Evolutionary conservation across 2,888 invertebrate species (phyloP), one percentile per base, ranked within the genome.

Genomic region (Dusona sp.): DNA sequence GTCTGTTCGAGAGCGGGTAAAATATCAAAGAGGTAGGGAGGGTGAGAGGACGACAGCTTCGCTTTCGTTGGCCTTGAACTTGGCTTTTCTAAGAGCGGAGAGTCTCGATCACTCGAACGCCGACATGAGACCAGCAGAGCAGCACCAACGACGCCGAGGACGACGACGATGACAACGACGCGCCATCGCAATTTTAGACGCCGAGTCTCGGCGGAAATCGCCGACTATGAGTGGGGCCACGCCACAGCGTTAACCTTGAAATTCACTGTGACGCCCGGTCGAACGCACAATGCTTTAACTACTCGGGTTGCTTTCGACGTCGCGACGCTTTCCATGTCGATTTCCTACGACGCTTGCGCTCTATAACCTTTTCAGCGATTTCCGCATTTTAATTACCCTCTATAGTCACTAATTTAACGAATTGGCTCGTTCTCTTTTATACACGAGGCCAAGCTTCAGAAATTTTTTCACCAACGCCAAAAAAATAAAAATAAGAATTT

Each of bases 11-110:
- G 79, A 79, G 79, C 74, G 80, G 79, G 51, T 74, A 72, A 61
- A 84, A 84, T 82, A 87, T 79, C 48, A 57, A 70, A 65, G 72
- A 77, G 64, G 29, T 36, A 64, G 74, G 36, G 36, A 45, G 77
- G 45, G 38, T 65, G 61, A 25, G 65, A 80, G 57, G 82, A 82
- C 68, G 79, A 85, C 82, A 72, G 75, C 90, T 91, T 91, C 89
- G 51, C 75, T 83, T 61, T 86, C 13, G 91, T 89, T 91, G 91
- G 92, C 93, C 93, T 93, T 94, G 94, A 94, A 93, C 93, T 94
- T 94, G 94, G 92, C 92, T 93, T 93, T 93, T 91, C 91, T 90
- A 87, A 89, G 89, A 89, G 90, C 70, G 64, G 16, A 88, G 73
- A 70, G 80, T 82, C 42, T 77, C 73, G 80, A 54, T 79, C 75